Percentiles rank a stretch among this genome's conserved stretches.
Conservation (phyloP, 2,888 invertebrate genomes). For the Melitaea athalia region DNA sequence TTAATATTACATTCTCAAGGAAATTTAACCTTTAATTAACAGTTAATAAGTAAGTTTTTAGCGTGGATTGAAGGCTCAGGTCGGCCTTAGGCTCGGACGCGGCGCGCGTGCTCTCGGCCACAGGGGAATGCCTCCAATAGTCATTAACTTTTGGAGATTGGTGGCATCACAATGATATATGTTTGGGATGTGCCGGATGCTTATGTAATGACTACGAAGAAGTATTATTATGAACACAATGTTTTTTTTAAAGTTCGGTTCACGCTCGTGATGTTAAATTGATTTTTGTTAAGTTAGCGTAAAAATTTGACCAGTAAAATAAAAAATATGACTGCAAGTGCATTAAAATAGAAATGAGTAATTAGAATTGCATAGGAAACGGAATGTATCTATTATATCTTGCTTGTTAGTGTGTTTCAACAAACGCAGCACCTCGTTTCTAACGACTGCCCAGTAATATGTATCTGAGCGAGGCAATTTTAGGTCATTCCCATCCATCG, state of each 20-base stretch:
- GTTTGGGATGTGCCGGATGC: conserved; percentile 70
- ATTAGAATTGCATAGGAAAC: not conserved
- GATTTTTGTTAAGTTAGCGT: conserved; percentile 28
- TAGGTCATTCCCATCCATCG: conserved; percentile 71
- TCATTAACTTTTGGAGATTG: conserved; percentile 76
- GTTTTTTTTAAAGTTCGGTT: conserved; percentile 32
- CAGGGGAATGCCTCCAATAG: conserved; percentile 72
- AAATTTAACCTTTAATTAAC: conserved; percentile 25
- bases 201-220: conserved; percentile 64
- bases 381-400: conserved; percentile 6
- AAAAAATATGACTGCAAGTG: no score
- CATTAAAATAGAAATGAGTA: no score
- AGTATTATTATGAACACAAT: conserved; percentile 42
- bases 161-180: conserved; percentile 70
- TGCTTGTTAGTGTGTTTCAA: conserved; percentile 46
- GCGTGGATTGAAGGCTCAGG: conserved; percentile 36
- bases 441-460: conserved; percentile 45
- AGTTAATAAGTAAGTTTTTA: conserved; percentile 16
- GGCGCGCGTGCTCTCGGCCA: conserved; percentile 55
- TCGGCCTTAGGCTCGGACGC: conserved; percentile 51
- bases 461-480: conserved; percentile 58
- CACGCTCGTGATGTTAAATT: conserved; percentile 35
- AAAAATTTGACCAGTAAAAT: not conserved
- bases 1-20: conserved; percentile 3
- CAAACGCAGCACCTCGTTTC: conserved; percentile 44